Percentiles rank a stretch among this genome's conserved stretches.
These are phyloP conservation scores for Spea multiplicata DNA, from an alignment of 2,113 vertebrate genomes.

Conservation along the genomic window DNA sequence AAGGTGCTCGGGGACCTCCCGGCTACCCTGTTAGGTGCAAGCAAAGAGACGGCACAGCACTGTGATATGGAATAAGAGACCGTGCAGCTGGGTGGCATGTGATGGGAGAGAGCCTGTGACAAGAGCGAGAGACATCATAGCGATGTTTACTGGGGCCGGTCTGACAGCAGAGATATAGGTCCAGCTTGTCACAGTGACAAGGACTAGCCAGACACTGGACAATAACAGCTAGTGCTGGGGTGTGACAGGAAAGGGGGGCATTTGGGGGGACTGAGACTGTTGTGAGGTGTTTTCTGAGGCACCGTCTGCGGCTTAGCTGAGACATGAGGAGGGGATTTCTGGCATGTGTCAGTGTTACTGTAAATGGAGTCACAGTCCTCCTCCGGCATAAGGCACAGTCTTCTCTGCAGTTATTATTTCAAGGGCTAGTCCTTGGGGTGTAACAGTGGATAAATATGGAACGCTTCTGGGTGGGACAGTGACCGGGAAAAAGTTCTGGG, in stretches of 20 bases:
- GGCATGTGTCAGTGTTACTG: background rate
- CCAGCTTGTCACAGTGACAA: too few species aligned
- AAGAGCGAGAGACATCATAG: background rate
- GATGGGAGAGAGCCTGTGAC: too few species aligned
- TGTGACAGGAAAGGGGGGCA: background rate
- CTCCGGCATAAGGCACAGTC: background rate
- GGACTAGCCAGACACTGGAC: too few species aligned
- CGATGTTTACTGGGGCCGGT: too few species aligned
- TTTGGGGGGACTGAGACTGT: background rate
- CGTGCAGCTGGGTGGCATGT: background rate
- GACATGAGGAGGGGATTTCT: background rate
- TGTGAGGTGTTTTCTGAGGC: too few species aligned
- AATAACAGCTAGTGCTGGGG: background rate
- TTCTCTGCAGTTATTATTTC: background rate
- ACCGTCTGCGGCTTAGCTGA: background rate
- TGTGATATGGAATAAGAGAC: background rate
- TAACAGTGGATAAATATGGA: background rate
- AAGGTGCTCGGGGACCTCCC: background rate
- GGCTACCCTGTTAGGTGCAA: background rate
- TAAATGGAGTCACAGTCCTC: background rate
- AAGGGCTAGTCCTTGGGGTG: background rate
- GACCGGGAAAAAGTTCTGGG: background rate
- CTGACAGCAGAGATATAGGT: too few species aligned
- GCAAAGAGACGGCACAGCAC: background rate
- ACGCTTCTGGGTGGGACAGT: background rate